A percentile compares a stretch with the other conserved stretches of the same genome.
Evolutionary conservation across 2,888 invertebrate genomes (phyloP).

Genomic region (Synanthedon vespiformis): DNA sequence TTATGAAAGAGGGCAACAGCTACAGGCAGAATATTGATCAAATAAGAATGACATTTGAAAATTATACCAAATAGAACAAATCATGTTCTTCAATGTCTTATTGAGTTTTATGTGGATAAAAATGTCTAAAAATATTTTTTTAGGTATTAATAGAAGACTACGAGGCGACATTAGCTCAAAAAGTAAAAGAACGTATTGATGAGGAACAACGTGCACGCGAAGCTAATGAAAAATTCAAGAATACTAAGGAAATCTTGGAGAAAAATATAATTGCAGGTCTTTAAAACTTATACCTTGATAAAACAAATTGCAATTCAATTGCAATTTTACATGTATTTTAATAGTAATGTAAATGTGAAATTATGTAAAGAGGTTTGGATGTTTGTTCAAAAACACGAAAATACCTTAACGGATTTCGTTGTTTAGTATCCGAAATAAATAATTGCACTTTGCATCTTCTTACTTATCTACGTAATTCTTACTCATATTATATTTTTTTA

Average conservation of each 20-base stretch:
- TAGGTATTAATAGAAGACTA: constrained; percentile 67
- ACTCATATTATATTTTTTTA: constrained; percentile 11
- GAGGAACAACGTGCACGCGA: constrained; percentile 60
- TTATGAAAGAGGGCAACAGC: no score
- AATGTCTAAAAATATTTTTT: neutral
- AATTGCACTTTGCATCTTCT: neutral
- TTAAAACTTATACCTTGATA: no score
- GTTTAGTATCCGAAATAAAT: neutral
- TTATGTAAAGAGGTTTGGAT: no score
- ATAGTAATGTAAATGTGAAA: no score
- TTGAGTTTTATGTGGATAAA: neutral
- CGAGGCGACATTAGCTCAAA: constrained; percentile 59
- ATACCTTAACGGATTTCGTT: neutral
- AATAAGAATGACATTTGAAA: no score
- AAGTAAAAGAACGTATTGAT: constrained; percentile 60
- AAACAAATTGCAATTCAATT: no score
- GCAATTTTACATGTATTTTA: no score
- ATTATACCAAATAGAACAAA: no score
- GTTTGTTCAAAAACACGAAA: no score
- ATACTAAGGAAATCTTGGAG: constrained; percentile 52
- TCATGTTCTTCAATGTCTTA: no score
- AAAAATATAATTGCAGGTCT: constrained; percentile 50
- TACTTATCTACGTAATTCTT: neutral
- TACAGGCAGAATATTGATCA: no score
- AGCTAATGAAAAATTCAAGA: constrained; percentile 54